phyloP scores from a whole-genome alignment of 2,888 invertebrate genomes.

The Aphrophora alni region DNA sequence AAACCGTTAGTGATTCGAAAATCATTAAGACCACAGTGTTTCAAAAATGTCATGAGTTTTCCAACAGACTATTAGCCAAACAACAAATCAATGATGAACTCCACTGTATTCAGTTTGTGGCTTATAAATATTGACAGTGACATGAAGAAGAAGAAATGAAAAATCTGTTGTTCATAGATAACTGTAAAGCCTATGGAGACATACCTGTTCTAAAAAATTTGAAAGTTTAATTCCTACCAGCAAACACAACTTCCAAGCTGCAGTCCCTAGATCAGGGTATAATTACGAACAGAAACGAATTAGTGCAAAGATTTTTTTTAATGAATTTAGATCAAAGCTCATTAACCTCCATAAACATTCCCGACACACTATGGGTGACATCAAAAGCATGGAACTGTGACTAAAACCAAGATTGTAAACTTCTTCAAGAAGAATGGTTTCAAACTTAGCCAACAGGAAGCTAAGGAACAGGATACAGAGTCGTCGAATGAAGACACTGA shows the following conservation, averaged over 20 bases:
- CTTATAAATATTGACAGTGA: too few relatives aligned
- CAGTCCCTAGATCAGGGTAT: conserved; percentile 43
- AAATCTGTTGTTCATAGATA: conserved; percentile 25
- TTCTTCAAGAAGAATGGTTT: background rate
- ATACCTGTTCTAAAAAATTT: conserved; percentile 13
- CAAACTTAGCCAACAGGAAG: too few relatives aligned
- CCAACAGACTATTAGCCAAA: too few relatives aligned
- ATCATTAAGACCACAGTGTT: too few relatives aligned
- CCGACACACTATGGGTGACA: background rate
- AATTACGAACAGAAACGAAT: conserved; percentile 40
- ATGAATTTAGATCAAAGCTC: too few relatives aligned
- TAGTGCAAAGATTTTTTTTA: conserved; percentile 13
- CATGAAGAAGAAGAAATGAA: too few relatives aligned
- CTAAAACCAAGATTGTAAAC: background rate
- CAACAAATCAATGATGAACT: too few relatives aligned
- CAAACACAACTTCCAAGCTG: conserved; percentile 27
- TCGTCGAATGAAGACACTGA: too few relatives aligned
- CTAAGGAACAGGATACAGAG: background rate
- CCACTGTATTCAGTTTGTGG: too few relatives aligned
- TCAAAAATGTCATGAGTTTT: too few relatives aligned
- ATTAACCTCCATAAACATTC: background rate
- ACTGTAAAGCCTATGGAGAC: conserved; percentile 16
- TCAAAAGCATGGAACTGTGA: conserved; percentile 19
- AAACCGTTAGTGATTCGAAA: too few relatives aligned
- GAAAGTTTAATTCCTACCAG: conserved; percentile 22